phyloP scores from a whole-genome alignment of 2,888 invertebrate genomes.

The Drosophila tripunctata region DNA sequence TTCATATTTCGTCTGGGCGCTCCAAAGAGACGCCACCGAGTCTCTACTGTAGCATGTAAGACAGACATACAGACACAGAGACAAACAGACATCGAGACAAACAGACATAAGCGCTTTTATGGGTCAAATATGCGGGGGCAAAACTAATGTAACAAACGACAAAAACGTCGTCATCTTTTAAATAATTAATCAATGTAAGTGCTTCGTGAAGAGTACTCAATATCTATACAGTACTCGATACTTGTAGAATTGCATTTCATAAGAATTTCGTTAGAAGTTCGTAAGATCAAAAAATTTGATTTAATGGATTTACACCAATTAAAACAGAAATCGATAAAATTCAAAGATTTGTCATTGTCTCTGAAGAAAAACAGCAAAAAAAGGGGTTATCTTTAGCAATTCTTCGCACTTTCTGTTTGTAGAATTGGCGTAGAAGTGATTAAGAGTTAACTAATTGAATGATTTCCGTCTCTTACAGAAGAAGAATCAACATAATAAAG shows the following conservation, averaged over 20 bases:
- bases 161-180: constrained; percentile 43
- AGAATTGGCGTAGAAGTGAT: too few species aligned
- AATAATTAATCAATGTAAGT: constrained; percentile 47
- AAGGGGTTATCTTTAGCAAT: too few species aligned
- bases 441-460: too few species aligned
- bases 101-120: constrained; percentile 20
- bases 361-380: too few species aligned
- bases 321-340: not conserved
- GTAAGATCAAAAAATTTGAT: not conserved
- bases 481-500: not conserved
- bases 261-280: not conserved
- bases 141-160: constrained; percentile 7
- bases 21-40: constrained; percentile 4
- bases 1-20: constrained; percentile 2
- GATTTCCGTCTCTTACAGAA: not conserved
- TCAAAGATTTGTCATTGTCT: too few species aligned
- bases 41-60: constrained; percentile 14
- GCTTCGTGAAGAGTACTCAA: not conserved
- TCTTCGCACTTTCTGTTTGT: too few species aligned
- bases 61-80: not conserved
- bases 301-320: not conserved
- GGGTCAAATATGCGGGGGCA: constrained; percentile 46
- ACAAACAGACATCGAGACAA: not conserved
- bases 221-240: not conserved
- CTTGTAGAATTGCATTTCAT: not conserved